These are phyloP conservation scores for Ceyx melanurus DNA, from an alignment of 2,113 vertebrate species.

Conservation along the genomic window DNA sequence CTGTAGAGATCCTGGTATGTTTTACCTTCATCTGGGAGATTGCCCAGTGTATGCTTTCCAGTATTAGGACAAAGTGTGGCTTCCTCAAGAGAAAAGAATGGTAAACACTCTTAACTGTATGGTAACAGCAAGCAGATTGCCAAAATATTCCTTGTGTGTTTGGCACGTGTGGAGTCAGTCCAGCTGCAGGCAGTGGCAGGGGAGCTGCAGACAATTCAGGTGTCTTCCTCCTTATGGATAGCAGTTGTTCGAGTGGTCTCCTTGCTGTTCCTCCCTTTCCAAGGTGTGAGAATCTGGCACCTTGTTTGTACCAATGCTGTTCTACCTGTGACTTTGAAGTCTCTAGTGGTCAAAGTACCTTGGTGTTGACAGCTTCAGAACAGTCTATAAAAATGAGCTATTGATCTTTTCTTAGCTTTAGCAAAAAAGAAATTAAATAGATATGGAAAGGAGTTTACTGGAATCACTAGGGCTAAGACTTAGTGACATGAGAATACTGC, in stretches of 20 bases:
- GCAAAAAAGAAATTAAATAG: neutral
- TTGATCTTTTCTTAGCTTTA: neutral
- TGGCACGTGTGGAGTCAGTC: neutral
- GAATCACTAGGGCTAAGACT: neutral
- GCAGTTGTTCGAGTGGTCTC: neutral
- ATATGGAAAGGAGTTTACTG: neutral
- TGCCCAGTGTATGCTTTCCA: neutral
- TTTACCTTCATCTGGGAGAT: constrained; percentile 10
- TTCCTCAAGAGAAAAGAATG: neutral
- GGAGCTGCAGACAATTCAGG: neutral
- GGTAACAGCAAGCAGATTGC: neutral
- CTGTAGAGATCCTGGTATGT: constrained; percentile 73
- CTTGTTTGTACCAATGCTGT: neutral
- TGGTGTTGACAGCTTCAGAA: neutral
- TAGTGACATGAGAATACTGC: neutral
- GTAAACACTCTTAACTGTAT: neutral
- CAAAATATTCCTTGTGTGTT: neutral
- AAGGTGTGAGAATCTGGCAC: constrained; percentile 80
- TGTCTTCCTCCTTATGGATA: neutral
- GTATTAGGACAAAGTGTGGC: neutral
- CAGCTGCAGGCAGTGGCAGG: neutral
- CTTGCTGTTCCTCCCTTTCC: neutral
- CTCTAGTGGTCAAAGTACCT: neutral
- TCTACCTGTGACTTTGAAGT: neutral
- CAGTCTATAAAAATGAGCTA: neutral